phyloP scores from a whole-genome alignment of 2,888 invertebrate species.

The Habroteleia sp. region DNA sequence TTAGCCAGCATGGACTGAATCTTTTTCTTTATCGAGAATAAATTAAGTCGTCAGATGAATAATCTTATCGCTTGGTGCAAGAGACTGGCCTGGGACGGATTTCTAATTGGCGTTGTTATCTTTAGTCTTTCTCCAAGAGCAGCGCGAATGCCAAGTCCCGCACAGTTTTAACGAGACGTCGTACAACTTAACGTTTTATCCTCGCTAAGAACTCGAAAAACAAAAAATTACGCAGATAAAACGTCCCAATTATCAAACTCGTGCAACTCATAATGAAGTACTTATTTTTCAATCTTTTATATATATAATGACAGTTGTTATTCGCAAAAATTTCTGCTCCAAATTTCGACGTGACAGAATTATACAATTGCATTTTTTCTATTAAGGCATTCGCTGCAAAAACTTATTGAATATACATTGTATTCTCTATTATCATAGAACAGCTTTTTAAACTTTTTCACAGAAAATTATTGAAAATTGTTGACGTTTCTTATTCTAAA shows the following conservation, averaged over 20 bases:
- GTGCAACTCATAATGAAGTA: slow-evolving; percentile 41
- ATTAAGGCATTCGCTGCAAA: no score
- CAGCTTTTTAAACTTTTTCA: no score
- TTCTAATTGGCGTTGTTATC: slow-evolving; percentile 63
- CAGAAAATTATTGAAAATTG: no score
- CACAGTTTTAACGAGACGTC: slow-evolving; percentile 57
- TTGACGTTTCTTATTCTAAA: no score
- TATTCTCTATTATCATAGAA: no score
- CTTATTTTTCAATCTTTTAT: slow-evolving; percentile 50
- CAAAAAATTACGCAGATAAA: slow-evolving; percentile 49
- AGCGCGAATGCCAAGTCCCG: slow-evolving; percentile 44
- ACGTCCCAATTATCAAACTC: slow-evolving; percentile 44
- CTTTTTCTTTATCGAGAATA: slow-evolving; percentile 72
- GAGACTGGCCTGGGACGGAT: slow-evolving; percentile 57
- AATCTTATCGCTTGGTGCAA: slow-evolving; percentile 69
- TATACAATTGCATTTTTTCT: no score
- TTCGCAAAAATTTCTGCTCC: background rate
- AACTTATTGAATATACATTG: no score
- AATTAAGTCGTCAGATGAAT: slow-evolving; percentile 73
- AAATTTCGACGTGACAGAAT: no score
- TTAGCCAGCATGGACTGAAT: slow-evolving; percentile 49
- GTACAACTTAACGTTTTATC: slow-evolving; percentile 59
- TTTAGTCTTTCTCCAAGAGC: slow-evolving; percentile 49
- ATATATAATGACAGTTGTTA: slow-evolving; percentile 33
- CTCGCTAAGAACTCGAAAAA: slow-evolving; percentile 31